Evolutionary conservation across 2,888 invertebrate species (phyloP).

Genomic region (Amiota mariae): DNA sequence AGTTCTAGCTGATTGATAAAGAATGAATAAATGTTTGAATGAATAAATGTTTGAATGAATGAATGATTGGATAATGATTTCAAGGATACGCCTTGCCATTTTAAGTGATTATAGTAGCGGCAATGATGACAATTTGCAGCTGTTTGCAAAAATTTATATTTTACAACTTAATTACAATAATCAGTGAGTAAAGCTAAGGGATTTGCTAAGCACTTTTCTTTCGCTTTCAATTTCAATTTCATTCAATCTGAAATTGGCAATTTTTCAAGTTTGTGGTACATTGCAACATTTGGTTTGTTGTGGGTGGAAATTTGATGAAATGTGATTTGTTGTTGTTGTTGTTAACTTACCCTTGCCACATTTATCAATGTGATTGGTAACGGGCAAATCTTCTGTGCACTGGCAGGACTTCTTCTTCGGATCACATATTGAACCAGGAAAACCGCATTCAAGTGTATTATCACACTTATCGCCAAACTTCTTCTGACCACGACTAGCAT

Average conservation of each 20-base stretch:
- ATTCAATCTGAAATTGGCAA: constrained; percentile 26
- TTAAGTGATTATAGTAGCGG: neutral
- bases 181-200: constrained; percentile 20
- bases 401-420: constrained; percentile 80
- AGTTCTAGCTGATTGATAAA: too few species aligned
- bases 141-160: constrained; percentile 12
- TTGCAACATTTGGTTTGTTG: neutral
- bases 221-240: neutral
- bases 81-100: constrained; percentile 1
- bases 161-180: constrained; percentile 26
- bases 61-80: neutral
- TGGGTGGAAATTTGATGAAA: too few species aligned
- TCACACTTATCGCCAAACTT: constrained; percentile 86
- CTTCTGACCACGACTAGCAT: constrained; percentile 77
- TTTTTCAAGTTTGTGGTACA: neutral
- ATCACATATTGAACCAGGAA: constrained; percentile 83
- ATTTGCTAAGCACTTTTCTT: constrained; percentile 6
- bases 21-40: too few species aligned
- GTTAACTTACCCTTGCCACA: constrained; percentile 84
- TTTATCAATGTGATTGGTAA: constrained; percentile 89
- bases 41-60: too few species aligned
- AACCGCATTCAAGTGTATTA: constrained; percentile 82
- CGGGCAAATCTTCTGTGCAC: constrained; percentile 82
- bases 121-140: constrained; percentile 5
- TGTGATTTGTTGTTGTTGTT: neutral